phyloP scores from a whole-genome alignment of 2,888 invertebrate genomes.

The Limulus polyphemus region DNA sequence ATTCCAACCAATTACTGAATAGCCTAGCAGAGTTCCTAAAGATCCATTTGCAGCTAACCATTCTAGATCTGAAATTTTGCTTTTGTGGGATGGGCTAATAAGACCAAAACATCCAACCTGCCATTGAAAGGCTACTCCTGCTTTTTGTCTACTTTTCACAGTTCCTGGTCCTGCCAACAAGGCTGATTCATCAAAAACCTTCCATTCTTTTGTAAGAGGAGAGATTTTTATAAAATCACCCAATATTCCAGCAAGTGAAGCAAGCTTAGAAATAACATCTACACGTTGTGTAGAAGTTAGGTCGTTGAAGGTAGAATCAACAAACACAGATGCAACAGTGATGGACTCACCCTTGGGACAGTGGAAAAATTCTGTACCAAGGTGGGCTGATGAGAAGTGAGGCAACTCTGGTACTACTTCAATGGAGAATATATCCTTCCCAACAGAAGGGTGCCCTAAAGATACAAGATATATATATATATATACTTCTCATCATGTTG shows the following conservation, averaged over 20 bases:
- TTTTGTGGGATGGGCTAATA: constrained; percentile 51
- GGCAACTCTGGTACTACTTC: constrained; percentile 42
- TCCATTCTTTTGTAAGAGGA: constrained; percentile 16
- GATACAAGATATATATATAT: too few species aligned
- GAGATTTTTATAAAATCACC: constrained; percentile 18
- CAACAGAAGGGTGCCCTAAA: constrained; percentile 31
- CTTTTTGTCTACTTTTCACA: constrained; percentile 13
- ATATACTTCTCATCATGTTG: too few species aligned
- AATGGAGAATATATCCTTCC: constrained; percentile 54
- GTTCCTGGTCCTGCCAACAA: constrained; percentile 26
- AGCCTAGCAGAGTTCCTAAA: constrained; percentile 51
- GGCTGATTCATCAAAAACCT: constrained; percentile 21
- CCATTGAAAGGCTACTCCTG: constrained; percentile 22
- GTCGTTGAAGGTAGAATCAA: constrained; percentile 52
- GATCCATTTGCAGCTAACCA: constrained; percentile 58
- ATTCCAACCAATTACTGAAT: constrained; percentile 60
- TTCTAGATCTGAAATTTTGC: constrained; percentile 53
- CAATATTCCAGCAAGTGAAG: constrained; percentile 13
- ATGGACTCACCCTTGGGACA: constrained; percentile 41
- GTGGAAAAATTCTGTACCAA: constrained; percentile 29
- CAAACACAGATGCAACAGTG: constrained; percentile 51
- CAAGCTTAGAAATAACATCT: constrained; percentile 30
- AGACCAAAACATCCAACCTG: constrained; percentile 63
- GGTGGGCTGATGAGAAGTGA: constrained; percentile 31
- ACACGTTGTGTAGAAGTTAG: constrained; percentile 52